phyloP scores from a whole-genome alignment of 2,888 invertebrate genomes.

The Volucella inflata region DNA sequence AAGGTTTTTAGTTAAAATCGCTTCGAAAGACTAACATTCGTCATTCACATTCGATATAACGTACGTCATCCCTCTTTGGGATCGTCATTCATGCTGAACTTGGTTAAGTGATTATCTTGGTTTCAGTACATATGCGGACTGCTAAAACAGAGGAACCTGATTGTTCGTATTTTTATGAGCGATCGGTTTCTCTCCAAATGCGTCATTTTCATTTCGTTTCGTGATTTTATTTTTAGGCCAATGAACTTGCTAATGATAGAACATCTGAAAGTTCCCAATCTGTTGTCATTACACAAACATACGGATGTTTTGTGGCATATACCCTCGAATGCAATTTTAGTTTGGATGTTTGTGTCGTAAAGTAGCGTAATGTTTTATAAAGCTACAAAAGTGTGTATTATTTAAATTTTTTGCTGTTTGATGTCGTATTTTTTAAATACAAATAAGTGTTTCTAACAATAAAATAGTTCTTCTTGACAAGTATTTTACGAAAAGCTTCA shows the following conservation, averaged over 20 bases:
- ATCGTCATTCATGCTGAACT: constrained; percentile 19
- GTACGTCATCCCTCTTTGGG: constrained; percentile 12
- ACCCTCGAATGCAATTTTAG: neutral
- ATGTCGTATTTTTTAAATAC: too few relatives aligned
- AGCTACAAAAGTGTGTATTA: too few relatives aligned
- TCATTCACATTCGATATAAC: constrained; percentile 13
- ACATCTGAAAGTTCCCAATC: too few relatives aligned
- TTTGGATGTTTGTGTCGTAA: too few relatives aligned
- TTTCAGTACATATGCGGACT: constrained; percentile 23
- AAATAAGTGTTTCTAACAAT: too few relatives aligned
- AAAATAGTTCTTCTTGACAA: too few relatives aligned
- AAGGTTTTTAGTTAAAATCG: neutral
- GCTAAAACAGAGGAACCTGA: constrained; percentile 15
- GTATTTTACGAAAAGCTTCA: too few relatives aligned
- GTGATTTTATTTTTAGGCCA: constrained; percentile 38
- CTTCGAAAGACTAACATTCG: constrained; percentile 21
- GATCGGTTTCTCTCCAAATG: constrained; percentile 12
- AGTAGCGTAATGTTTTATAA: too few relatives aligned
- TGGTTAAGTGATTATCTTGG: constrained; percentile 28
- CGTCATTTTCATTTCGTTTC: constrained; percentile 37
- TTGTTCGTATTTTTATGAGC: constrained; percentile 16
- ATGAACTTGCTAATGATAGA: constrained; percentile 32
- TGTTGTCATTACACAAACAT: too few relatives aligned
- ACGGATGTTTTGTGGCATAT: too few relatives aligned
- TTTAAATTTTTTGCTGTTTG: too few relatives aligned